phyloP scores from a whole-genome alignment of 1,140 invertebrate genomes.

The Drosophila yakuba region DNA sequence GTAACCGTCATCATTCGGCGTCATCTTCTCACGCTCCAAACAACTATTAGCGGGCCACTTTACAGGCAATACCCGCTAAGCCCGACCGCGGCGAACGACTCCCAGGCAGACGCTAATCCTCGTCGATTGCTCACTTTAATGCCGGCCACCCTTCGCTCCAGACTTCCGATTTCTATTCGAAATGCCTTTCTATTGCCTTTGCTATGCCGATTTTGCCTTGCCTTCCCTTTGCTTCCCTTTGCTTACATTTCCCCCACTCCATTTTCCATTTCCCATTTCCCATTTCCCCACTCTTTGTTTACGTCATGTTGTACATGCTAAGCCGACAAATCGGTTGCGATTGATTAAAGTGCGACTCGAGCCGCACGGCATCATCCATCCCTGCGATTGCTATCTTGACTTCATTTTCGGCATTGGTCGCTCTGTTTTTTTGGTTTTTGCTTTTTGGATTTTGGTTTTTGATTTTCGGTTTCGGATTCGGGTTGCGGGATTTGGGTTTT shows the following conservation, averaged over 20 bases:
- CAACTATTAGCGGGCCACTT: conserved; percentile 76
- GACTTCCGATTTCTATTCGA: conserved; percentile 16
- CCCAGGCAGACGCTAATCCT: conserved; percentile 61
- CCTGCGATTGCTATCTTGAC: conserved; percentile 71
- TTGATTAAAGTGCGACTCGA: conserved; percentile 78
- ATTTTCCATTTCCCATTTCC: conserved; percentile 1
- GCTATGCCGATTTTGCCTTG: neutral
- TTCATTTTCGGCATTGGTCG: conserved; percentile 52
- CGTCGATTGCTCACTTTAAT: conserved; percentile 81
- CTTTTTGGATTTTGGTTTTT: neutral
- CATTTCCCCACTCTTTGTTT: conserved; percentile 52
- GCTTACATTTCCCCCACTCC: neutral
- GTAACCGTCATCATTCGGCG: neutral
- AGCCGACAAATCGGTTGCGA: conserved; percentile 85
- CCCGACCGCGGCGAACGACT: conserved; percentile 46
- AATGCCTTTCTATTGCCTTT: neutral
- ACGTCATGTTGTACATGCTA: conserved; percentile 84
- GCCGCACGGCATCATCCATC: conserved; percentile 19
- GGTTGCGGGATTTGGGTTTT: neutral
- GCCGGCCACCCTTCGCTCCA: conserved; percentile 51
- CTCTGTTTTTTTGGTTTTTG: conserved; percentile 2
- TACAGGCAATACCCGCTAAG: conserved; percentile 71
- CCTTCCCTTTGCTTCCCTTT: no score
- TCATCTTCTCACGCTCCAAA: conserved; percentile 64
- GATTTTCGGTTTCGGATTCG: conserved; percentile 12